Evolutionary conservation across 2,888 invertebrate genomes (phyloP).

Genomic region (Chrysomela aeneicollis): DNA sequence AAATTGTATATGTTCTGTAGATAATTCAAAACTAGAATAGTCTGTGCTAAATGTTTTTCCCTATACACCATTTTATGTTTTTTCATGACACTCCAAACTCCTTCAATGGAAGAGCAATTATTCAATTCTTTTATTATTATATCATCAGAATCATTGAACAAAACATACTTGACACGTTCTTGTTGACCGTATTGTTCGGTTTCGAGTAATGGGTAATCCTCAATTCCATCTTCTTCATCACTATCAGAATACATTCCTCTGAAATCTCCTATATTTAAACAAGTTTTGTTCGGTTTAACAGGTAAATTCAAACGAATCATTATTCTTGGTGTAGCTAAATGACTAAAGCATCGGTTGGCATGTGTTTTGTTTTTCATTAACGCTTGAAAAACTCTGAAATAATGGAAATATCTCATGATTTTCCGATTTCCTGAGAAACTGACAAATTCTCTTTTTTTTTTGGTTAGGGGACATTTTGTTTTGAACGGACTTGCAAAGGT

Average conservation of each 20-base stretch:
- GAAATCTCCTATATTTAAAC: constrained; percentile 12
- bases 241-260: constrained; percentile 25
- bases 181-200: constrained; percentile 19
- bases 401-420: background rate
- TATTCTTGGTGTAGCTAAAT: background rate
- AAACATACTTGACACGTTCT: constrained; percentile 24
- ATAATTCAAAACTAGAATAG: constrained; percentile 58
- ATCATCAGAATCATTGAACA: constrained; percentile 49
- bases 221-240: constrained; percentile 27
- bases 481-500: background rate
- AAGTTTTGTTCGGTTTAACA: background rate
- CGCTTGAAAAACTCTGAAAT: background rate
- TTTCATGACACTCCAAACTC: constrained; percentile 55
- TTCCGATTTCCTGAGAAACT: background rate
- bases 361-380: background rate
- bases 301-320: background rate
- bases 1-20: constrained; percentile 56
- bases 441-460: too few species aligned
- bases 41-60: constrained; percentile 47
- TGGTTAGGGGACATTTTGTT: too few species aligned
- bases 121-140: constrained; percentile 50
- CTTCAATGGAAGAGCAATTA: constrained; percentile 55
- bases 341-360: background rate
- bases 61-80: constrained; percentile 42
- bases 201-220: constrained; percentile 27